phyloP scores from a whole-genome alignment of 2,888 invertebrate species.

The Disparrhopalites patrizii region DNA sequence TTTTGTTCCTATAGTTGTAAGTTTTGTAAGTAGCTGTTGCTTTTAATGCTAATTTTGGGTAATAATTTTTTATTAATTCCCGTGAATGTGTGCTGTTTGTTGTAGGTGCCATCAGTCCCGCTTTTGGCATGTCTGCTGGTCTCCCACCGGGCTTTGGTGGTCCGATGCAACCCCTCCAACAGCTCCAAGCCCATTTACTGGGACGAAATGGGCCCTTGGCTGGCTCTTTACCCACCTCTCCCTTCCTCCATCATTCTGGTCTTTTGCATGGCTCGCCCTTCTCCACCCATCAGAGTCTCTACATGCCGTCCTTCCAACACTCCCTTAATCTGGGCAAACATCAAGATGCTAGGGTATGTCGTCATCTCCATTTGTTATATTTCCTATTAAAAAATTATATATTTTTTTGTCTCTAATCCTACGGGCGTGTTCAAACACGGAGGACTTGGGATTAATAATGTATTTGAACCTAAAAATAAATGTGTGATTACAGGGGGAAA shows the following conservation, averaged over 20 bases:
- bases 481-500: slow-evolving; percentile 40
- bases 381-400: neutral
- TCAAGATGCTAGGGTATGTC: slow-evolving; percentile 38
- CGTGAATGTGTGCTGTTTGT: no score
- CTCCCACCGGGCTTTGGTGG: slow-evolving; percentile 53
- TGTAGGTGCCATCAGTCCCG: slow-evolving; percentile 75
- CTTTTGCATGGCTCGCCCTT: slow-evolving; percentile 51
- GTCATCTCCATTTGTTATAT: neutral
- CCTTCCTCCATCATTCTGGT: slow-evolving; percentile 53
- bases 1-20: no score
- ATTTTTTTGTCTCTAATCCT: neutral
- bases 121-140: slow-evolving; percentile 61
- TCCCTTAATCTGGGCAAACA: slow-evolving; percentile 42
- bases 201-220: slow-evolving; percentile 56
- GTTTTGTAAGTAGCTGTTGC: no score
- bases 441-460: neutral
- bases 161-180: slow-evolving; percentile 61
- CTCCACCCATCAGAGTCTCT: slow-evolving; percentile 45
- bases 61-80: no score
- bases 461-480: neutral
- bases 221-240: slow-evolving; percentile 56
- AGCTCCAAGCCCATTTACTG: slow-evolving; percentile 74
- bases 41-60: no score
- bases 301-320: slow-evolving; percentile 46
- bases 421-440: neutral